Percentiles rank a stretch among this genome's conserved stretches.
phyloP scores from a whole-genome alignment of 2,113 vertebrate species.

The Monopterus albus region DNA sequence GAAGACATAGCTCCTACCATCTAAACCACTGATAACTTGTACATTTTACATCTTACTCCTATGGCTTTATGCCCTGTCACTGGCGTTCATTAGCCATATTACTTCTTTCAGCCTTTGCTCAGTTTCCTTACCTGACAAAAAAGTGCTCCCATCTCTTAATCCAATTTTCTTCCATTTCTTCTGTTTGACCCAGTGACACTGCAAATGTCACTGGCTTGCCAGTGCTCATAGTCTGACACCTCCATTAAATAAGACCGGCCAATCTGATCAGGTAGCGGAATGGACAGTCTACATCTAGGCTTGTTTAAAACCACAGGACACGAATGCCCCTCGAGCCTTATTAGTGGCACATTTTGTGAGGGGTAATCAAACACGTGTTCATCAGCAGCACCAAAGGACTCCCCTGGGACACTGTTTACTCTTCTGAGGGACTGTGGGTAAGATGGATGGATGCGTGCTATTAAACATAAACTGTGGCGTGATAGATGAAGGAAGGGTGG shows the following conservation, averaged over 20 bases:
- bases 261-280: slow-evolving; percentile 60
- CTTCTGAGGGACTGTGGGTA: slow-evolving; percentile 15
- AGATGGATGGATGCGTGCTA: slow-evolving; percentile 41
- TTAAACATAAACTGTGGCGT: slow-evolving; percentile 39
- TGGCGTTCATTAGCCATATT: slow-evolving; percentile 9
- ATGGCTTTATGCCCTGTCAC: neutral
- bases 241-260: slow-evolving; percentile 70
- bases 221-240: slow-evolving; percentile 47
- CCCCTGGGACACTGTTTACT: slow-evolving; percentile 39
- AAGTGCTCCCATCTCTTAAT: slow-evolving; percentile 47
- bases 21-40: neutral
- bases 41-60: slow-evolving; percentile 9
- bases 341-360: slow-evolving; percentile 60
- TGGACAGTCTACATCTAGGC: slow-evolving; percentile 60
- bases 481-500: neutral
- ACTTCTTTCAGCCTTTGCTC: slow-evolving; percentile 27
- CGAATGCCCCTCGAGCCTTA: slow-evolving; percentile 41
- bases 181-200: slow-evolving; percentile 26
- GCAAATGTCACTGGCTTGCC: slow-evolving; percentile 11
- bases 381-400: slow-evolving; percentile 36
- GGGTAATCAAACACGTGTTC: slow-evolving; percentile 71
- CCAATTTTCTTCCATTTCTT: slow-evolving; percentile 33
- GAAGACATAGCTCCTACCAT: neutral
- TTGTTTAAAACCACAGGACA: slow-evolving; percentile 53
- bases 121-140: slow-evolving; percentile 27